Percentiles rank a stretch among this genome's conserved stretches.
These are phyloP conservation scores for Acromyrmex heyeri DNA, from an alignment of 1,140 invertebrate species.

Conservation along the genomic window DNA sequence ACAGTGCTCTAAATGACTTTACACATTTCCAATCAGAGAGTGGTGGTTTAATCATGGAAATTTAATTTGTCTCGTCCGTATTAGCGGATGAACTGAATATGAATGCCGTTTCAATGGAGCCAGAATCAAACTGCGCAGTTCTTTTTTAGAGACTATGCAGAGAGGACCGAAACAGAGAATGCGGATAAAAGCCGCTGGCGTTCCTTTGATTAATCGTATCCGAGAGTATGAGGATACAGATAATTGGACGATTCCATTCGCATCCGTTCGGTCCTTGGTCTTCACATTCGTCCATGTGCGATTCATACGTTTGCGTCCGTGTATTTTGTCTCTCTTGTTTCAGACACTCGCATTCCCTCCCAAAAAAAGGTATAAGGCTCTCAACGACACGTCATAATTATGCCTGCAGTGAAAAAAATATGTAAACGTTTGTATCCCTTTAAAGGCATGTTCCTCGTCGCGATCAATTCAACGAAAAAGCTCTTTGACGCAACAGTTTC, in stretches of 20 bases:
- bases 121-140: conserved; percentile 61
- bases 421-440: conserved; percentile 10
- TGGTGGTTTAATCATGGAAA: conserved; percentile 52
- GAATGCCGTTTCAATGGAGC: conserved; percentile 47
- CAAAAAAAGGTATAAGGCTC: background rate
- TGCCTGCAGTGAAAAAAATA: conserved; percentile 28
- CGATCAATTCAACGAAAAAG: conserved; percentile 25
- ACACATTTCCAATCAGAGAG: conserved; percentile 56
- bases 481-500: conserved; percentile 43
- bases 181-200: conserved; percentile 57
- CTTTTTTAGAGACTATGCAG: conserved; percentile 55
- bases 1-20: conserved; percentile 58
- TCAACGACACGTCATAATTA: conserved; percentile 46
- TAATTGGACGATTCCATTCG: conserved; percentile 75
- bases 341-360: background rate
- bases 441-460: background rate
- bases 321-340: conserved; percentile 33
- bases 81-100: conserved; percentile 43
- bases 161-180: conserved; percentile 68
- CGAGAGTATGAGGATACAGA: conserved; percentile 58
- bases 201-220: conserved; percentile 77
- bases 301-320: conserved; percentile 60
- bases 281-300: conserved; percentile 38
- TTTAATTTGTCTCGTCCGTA: conserved; percentile 49
- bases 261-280: conserved; percentile 52